Evolutionary conservation across 2,797 vertebrate species (phyloP), one percentile per base, ranked within the genome.

Genomic region (Acanthurus tractus): DNA sequence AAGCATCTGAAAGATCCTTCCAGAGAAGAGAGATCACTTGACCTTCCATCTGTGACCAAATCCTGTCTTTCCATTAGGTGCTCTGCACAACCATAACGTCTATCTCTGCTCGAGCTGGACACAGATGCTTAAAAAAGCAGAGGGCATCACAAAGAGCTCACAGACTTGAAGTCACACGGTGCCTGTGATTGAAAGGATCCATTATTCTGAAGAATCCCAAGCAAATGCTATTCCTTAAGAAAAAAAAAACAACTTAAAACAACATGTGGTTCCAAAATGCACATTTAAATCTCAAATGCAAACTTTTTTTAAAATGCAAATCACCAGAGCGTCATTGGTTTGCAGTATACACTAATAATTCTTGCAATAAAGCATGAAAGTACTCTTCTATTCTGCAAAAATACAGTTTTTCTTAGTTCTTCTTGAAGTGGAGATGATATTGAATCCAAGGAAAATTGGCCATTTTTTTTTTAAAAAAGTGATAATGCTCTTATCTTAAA

Each of bases 21-120:
- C 79, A 88, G 89, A 88, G 85, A 86, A 93, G 75, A 59, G 53
- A 88, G 86, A 95, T 94, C 90, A 94, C 89, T 95, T 94, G 93
- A 94, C 92, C 89, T 63, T 50, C 79, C 74, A 84, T 84, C 88
- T 94, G 90, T 92, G 88, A 90, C 86, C 29, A 42, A 86, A 88
- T 87, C 86, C 79, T 70, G 81, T 70, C 86, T 88, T 82, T 84
- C 70, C 86, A 90, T 91, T 88, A 92, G 86, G 89, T 91, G 78
- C 79, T 90, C 72, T 63, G 65, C 40, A 65, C 63, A 86, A 91
- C 85, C 91, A 89, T 83, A 90, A 89, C 87, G 57, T 86, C 86
- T 89, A 82, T 88, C 86, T 88, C 75, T 57, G 70, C 85, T 84
- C 63, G 5, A 54, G 78, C 81, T 78, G 84, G 88, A 93, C 90